phyloP scores from a whole-genome alignment of 2,113 vertebrate genomes.

The Apteryx mantelli region DNA sequence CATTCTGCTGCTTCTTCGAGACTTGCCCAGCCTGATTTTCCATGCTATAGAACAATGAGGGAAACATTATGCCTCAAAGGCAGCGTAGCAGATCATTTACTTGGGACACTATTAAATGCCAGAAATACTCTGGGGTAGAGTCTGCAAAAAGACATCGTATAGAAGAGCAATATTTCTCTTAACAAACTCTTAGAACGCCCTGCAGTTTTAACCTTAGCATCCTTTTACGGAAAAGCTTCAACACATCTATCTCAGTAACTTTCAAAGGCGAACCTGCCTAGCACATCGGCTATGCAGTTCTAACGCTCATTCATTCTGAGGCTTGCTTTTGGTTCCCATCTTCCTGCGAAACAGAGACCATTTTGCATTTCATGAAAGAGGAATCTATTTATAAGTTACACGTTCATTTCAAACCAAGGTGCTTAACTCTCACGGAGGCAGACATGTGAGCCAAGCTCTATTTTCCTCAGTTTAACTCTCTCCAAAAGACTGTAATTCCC shows the following conservation, averaged over 20 bases:
- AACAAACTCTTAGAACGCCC: not conserved
- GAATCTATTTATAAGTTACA: conserved; percentile 21
- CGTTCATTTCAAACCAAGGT: not conserved
- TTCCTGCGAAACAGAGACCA: not conserved
- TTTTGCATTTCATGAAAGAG: conserved; percentile 32
- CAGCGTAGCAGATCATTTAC: not conserved
- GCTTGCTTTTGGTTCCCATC: not conserved
- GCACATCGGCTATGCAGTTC: not conserved
- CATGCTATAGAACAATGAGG: not conserved
- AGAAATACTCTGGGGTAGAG: not conserved
- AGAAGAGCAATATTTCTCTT: not conserved
- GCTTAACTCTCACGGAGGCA: not conserved
- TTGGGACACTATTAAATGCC: not conserved
- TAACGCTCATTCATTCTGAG: not conserved
- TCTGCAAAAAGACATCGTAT: not conserved
- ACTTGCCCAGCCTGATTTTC: not conserved
- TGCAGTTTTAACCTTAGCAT: not conserved
- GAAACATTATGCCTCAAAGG: not conserved
- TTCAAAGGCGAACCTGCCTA: not conserved
- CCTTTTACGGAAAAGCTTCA: not conserved
- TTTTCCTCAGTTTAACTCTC: not conserved
- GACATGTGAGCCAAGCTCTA: not conserved
- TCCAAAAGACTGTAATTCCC: not conserved
- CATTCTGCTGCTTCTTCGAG: not conserved
- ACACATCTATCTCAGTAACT: not conserved